phyloP scores from a whole-genome alignment of 2,113 vertebrate genomes.

The Platysteira castanea region DNA sequence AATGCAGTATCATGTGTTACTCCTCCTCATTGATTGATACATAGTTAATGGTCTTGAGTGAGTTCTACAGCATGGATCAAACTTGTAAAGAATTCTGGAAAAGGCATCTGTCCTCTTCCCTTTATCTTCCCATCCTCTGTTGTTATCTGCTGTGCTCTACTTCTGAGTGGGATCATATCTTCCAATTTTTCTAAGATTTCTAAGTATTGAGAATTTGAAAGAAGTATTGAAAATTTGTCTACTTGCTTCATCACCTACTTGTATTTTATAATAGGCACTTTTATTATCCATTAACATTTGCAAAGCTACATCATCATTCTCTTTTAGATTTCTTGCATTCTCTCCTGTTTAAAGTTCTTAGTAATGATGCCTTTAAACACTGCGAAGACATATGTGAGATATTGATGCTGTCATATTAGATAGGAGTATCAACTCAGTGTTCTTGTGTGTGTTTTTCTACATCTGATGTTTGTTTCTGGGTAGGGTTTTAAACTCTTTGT shows the following conservation, averaged over 20 bases:
- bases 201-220: background rate
- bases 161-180: background rate
- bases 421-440: background rate
- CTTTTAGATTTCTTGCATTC: background rate
- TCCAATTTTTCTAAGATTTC: background rate
- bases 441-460: background rate
- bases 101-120: background rate
- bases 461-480: background rate
- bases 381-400: fast-evolving
- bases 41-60: background rate
- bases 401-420: background rate
- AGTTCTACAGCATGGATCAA: background rate
- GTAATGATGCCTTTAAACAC: background rate
- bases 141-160: background rate
- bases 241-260: background rate
- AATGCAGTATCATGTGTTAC: fast-evolving
- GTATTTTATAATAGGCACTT: background rate
- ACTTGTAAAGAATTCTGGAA: background rate
- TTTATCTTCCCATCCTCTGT: background rate
- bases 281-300: background rate
- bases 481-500: background rate
- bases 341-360: background rate
- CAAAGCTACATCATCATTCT: background rate
- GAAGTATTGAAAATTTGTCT: background rate
- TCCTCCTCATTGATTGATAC: background rate